These are phyloP conservation scores for Physocephala rufipes DNA, from an alignment of 2,888 invertebrate species.

Conservation along the genomic window DNA sequence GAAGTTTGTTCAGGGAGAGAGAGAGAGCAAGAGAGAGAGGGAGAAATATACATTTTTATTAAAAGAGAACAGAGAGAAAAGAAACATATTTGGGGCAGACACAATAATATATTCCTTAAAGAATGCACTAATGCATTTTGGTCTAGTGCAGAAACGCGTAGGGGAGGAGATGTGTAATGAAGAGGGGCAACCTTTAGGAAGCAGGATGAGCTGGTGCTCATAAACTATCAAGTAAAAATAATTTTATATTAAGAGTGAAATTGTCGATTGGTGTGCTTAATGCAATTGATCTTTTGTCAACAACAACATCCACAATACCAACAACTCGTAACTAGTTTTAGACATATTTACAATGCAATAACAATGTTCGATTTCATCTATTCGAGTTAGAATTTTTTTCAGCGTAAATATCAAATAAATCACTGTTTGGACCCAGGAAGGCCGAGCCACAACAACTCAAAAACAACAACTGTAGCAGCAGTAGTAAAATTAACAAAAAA, in stretches of 20 bases:
- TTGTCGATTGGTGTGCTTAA: conserved; percentile 36
- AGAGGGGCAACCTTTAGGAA: background rate
- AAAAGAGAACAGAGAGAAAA: conserved; percentile 8
- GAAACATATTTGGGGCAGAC: conserved; percentile 33
- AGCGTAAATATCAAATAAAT: conserved; percentile 35
- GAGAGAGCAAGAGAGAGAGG: background rate
- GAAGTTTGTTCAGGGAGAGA: background rate
- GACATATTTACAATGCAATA: background rate
- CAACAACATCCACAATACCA: conserved; percentile 21
- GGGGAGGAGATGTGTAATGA: background rate
- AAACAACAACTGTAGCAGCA: conserved; percentile 2
- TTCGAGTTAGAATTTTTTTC: too few species aligned
- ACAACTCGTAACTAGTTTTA: conserved; percentile 7
- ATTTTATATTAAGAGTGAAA: conserved; percentile 38
- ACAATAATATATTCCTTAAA: too few species aligned
- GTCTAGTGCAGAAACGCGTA: background rate
- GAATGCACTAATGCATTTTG: too few species aligned
- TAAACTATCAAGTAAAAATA: conserved; percentile 45
- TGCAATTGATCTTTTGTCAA: conserved; percentile 42
- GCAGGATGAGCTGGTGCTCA: conserved; percentile 27
- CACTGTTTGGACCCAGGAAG: conserved; percentile 29
- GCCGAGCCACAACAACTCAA: conserved; percentile 3
- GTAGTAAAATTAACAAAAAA: conserved; percentile 42
- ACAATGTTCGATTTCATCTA: too few species aligned
- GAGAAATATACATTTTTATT: too few species aligned